Conservation (phyloP, 2,888 invertebrate genomes). For the Drosophila anomalata region DNA sequence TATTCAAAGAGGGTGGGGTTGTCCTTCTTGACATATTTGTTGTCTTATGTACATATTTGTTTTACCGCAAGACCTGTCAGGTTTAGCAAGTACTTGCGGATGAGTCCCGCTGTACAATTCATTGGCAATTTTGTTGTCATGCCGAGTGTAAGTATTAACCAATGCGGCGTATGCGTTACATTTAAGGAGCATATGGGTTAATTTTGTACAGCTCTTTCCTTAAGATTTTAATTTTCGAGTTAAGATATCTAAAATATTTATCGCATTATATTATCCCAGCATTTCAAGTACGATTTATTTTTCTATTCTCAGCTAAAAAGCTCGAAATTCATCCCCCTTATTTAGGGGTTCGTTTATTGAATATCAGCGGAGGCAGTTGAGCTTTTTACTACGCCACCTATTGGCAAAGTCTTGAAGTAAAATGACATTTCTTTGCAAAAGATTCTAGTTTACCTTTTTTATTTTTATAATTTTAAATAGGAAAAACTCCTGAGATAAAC, state of each 20-base stretch:
- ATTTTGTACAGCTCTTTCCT: not conserved
- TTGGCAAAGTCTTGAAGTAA: not conserved
- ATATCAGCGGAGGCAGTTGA: not conserved
- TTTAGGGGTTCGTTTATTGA: conserved; percentile 11
- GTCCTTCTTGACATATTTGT: not conserved
- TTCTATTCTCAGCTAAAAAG: conserved; percentile 3
- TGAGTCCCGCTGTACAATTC: not conserved
- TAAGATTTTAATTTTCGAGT: too few relatives aligned
- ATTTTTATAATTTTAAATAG: too few relatives aligned
- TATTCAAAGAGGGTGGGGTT: not conserved
- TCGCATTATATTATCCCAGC: too few relatives aligned
- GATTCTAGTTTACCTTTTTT: too few relatives aligned
- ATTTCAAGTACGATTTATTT: too few relatives aligned
- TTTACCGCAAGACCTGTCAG: not conserved
- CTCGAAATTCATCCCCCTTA: conserved; percentile 3
- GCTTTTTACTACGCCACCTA: conserved; percentile 25
- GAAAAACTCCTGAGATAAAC: too few relatives aligned
- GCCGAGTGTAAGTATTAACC: not conserved
- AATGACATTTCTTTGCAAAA: not conserved
- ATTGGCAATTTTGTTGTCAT: not conserved
- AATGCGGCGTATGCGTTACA: not conserved
- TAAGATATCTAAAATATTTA: too few relatives aligned
- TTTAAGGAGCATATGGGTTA: not conserved
- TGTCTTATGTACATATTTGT: not conserved
- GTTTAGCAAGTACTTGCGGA: not conserved